A percentile compares a stretch with the other conserved stretches of the same genome.
phyloP scores from a whole-genome alignment of 2,113 vertebrate species.

The Clinocottus analis region DNA sequence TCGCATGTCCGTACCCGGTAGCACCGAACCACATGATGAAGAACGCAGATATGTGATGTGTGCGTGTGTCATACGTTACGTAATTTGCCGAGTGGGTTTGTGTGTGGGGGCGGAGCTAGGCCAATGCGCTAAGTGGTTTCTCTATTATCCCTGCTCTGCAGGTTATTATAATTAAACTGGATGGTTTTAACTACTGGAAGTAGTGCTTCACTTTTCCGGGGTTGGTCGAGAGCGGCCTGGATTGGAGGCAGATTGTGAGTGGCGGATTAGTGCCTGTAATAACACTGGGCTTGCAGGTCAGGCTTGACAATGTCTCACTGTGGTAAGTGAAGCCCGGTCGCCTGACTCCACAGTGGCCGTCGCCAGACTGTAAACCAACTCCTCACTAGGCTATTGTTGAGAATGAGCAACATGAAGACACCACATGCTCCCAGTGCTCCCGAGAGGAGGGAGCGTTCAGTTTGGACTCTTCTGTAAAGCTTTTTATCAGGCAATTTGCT shows the following conservation, averaged over 20 bases:
- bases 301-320: slow-evolving; percentile 60
- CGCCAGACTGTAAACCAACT: slow-evolving; percentile 67
- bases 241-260: slow-evolving; percentile 47
- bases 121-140: neutral
- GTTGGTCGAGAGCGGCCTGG: slow-evolving; percentile 34
- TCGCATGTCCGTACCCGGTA: neutral
- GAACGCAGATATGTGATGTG: slow-evolving; percentile 26
- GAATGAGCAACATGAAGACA: slow-evolving; percentile 58
- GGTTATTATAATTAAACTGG: slow-evolving; percentile 14
- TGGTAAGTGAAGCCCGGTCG: slow-evolving; percentile 60
- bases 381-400: slow-evolving; percentile 71
- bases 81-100: slow-evolving; percentile 7
- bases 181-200: slow-evolving; percentile 35
- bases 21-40: slow-evolving; percentile 34
- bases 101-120: slow-evolving; percentile 8
- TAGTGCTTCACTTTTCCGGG: slow-evolving; percentile 22
- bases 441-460: slow-evolving; percentile 7
- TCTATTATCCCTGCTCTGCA: slow-evolving; percentile 34
- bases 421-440: slow-evolving; percentile 41
- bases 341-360: slow-evolving; percentile 30
- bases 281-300: slow-evolving; percentile 59
- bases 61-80: slow-evolving; percentile 12
- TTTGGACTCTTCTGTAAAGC: neutral
- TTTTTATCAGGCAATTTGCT: slow-evolving; percentile 7
- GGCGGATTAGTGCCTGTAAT: slow-evolving; percentile 68